Evolutionary conservation across 37 sponge, comb jelly and placozoan species (phyloP), one percentile per base, ranked within the genome.

Genomic region (Hormiphora californensis): DNA sequence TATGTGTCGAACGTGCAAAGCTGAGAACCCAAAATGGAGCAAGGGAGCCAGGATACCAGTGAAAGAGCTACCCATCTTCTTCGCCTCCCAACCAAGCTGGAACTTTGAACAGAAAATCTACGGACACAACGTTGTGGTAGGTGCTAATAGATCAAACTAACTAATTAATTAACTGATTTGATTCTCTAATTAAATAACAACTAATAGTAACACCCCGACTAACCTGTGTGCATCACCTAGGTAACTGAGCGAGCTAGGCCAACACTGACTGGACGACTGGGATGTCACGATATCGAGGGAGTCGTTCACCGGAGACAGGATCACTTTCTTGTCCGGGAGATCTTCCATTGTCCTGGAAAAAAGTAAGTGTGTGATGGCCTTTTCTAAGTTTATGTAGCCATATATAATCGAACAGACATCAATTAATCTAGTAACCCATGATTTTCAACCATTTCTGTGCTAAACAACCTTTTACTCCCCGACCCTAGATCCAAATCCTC

Each of bases 51-150:
- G 81, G 27, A 46, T 73, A 7, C 81, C 81, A 4, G 49, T 73
- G 4, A 73, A 73, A 32, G 81, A 73, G 40, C 27, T 73, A 46
- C 81, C 81, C 39, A 32, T 73, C 17, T 73, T 73, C 81, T 73
- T 73, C 22, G 81, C 81, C 43, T 73, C 81, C 39, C 81, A 73
- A 39, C 81, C 81, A 23, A 73, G 81, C 43, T 73, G 81, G 81
- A 73, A 73, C 81, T 73, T 73, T 32, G 81, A 73, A 28, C 81
- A 73, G 81, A 73, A 73, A 32, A 73, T 73, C 11, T 73, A 73
- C 49, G 81, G 81, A 21, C 81, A 73, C 81, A 73, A 73, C 25
- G 81, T 73, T 40, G 81, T 73, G 35, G 81, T 73, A 41, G 43
- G 81, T 73, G 8, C 12, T 46, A n/a, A n/a, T n/a, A n/a, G n/a